Base-by-base conservation (phyloP, 2,113 vertebrate species). In the Tauraco erythrolophus region DNA sequence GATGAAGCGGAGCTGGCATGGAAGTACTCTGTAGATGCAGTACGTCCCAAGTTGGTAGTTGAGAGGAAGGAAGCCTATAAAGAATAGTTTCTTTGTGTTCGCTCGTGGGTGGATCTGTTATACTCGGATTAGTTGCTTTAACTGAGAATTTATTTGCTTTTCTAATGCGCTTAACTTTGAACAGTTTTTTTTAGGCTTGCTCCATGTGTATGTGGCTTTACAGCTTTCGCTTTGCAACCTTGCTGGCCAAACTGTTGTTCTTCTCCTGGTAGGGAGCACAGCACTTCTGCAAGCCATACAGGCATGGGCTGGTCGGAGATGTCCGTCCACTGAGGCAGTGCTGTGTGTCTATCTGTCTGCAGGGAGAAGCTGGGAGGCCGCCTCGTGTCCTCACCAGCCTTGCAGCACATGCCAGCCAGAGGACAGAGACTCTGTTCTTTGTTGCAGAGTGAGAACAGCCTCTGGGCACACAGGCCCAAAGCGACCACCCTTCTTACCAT, bases 371-470 rank as follows among this genome's bases (percentile, higher is more conserved):
- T 39, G 31, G 19, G 35, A 37, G 43, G 45, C 23, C 3, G 1
- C 2, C 2, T 50, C 56, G 37, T n/a, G 8, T 30, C 50, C 51
- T 75, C 11, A 1, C 41, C 45, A 83, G 51, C 41, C 22, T 50
- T 48, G 53, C 61, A 65, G 41, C 27, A 23, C 0, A 0, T 69
- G 16, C 45, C 0, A 2, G 21, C 16, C 2, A 2, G 46, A 62
- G 58, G 39, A 18, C 2, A 35, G 72, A 81, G 41, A 8, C n/a
- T n/a, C n/a, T n/a, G n/a, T n/a, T n/a, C 30, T 62, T 81, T 87
- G 41, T 46, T 80, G 43, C 13, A 14, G 2, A 0, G 8, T 35
- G 15, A 33, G n/a, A 70, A 28, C 37, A 7, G 3, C 1, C 0
- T 2, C 41, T 57, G 46, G 66, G 45, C 19, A 1, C 2, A 1